Evolutionary conservation across 2,113 vertebrate genomes (phyloP).

Genomic region (Psittacus erithacus): DNA sequence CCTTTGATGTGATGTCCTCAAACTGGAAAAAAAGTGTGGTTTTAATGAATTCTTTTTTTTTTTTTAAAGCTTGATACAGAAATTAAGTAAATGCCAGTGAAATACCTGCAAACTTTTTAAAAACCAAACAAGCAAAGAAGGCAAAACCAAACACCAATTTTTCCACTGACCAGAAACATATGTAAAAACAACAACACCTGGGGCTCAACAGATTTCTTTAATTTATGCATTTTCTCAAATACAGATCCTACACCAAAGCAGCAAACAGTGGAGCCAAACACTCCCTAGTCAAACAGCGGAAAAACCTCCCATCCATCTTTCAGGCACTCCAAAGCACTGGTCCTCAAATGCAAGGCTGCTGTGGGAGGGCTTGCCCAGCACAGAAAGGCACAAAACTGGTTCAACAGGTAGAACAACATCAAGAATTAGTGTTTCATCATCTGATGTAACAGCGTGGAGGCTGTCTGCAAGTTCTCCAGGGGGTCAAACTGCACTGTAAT

Average conservation of each 20-base stretch:
- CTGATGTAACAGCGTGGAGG: not conserved
- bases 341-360: not conserved
- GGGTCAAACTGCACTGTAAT: constrained; percentile 23
- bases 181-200: not conserved
- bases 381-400: constrained; percentile 15
- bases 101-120: not conserved
- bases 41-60: not conserved
- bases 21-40: not conserved
- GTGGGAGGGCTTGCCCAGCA: not conserved
- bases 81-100: not conserved
- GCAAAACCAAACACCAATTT: not conserved
- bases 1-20: not conserved
- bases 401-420: not conserved
- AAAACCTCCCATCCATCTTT: not conserved
- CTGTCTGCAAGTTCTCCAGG: not conserved
- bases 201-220: not conserved
- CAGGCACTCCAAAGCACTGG: not conserved
- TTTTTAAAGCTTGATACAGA: not conserved
- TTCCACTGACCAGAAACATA: not conserved
- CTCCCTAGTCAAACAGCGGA: not conserved
- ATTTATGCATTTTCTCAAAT: not conserved
- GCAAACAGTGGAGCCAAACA: not conserved
- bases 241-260: not conserved
- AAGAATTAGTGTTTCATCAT: not conserved
- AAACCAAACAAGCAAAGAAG: not conserved